phyloP scores from a whole-genome alignment of 2,797 vertebrate species.

The Pangasius sanitwongsei region DNA sequence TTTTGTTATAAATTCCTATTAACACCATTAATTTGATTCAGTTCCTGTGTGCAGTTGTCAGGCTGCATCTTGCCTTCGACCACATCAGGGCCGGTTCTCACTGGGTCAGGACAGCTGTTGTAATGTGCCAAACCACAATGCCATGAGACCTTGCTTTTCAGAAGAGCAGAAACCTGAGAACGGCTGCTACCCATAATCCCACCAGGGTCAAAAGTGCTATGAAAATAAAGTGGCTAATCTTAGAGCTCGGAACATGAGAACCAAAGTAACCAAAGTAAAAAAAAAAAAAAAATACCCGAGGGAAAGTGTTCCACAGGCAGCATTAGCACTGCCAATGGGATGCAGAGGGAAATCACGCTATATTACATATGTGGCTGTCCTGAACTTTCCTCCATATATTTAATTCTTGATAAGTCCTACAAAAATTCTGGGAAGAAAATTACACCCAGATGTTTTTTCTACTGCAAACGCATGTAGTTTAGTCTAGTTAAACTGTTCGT shows the following conservation, averaged over 20 bases:
- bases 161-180: conserved; percentile 44
- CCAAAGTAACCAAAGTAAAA: conserved; percentile 30
- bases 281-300: conserved; percentile 26
- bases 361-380: neutral
- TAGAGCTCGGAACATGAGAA: conserved; percentile 58
- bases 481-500: conserved; percentile 14
- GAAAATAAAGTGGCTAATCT: conserved; percentile 54
- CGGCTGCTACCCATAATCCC: conserved; percentile 37
- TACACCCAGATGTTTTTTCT: conserved; percentile 15
- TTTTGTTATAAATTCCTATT: neutral
- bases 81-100: neutral
- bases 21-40: too few relatives aligned
- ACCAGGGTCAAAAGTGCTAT: conserved; percentile 34
- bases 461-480: neutral
- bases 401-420: neutral
- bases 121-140: conserved; percentile 11
- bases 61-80: neutral
- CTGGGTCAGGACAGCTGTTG: conserved; percentile 5
- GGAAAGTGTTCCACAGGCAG: conserved; percentile 12
- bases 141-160: conserved; percentile 7
- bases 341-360: conserved; percentile 10
- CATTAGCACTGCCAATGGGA: neutral
- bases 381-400: conserved; percentile 23
- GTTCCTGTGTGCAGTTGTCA: conserved; percentile 5
- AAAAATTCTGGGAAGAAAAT: neutral